phyloP scores from a whole-genome alignment of 1,140 invertebrate species.

The Acarapis woodi region DNA sequence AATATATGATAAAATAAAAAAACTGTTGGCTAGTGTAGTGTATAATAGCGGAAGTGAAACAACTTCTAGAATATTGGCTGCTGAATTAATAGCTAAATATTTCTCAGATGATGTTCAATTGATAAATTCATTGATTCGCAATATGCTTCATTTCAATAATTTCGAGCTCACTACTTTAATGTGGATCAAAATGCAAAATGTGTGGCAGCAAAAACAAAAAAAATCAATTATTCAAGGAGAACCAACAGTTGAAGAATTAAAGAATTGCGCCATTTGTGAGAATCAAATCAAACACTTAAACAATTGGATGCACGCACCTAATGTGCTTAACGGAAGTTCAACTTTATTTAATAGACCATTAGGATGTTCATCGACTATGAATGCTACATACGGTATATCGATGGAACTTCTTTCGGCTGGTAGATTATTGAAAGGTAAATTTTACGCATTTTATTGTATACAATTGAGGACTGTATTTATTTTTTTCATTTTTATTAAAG shows the following conservation, averaged over 20 bases:
- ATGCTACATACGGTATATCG: constrained; percentile 34
- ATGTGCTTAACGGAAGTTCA: constrained; percentile 17
- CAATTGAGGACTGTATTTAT: too few relatives aligned
- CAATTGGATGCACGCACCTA: constrained; percentile 16
- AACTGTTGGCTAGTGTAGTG: constrained; percentile 3
- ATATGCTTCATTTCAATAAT: constrained; percentile 9
- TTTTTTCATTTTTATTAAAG: too few relatives aligned
- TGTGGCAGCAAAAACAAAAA: not conserved
- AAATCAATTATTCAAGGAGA: not conserved
- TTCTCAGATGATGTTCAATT: constrained; percentile 8
- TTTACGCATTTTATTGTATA: too few relatives aligned
- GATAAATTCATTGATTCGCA: not conserved
- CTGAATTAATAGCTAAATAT: constrained; percentile 34
- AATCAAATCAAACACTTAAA: too few relatives aligned
- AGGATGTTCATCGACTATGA: constrained; percentile 19
- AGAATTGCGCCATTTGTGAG: too few relatives aligned
- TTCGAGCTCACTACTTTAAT: constrained; percentile 9
- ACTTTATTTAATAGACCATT: constrained; percentile 6
- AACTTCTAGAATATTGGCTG: constrained; percentile 33
- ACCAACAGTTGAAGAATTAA: not conserved
- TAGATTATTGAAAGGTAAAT: constrained; percentile 30
- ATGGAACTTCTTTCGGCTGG: constrained; percentile 40
- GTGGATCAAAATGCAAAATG: constrained; percentile 5
- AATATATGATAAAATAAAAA: not conserved
- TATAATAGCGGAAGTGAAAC: constrained; percentile 26